Base-by-base conservation (phyloP, 2,113 vertebrate genomes). In the Xiphorhynchus elegans region DNA sequence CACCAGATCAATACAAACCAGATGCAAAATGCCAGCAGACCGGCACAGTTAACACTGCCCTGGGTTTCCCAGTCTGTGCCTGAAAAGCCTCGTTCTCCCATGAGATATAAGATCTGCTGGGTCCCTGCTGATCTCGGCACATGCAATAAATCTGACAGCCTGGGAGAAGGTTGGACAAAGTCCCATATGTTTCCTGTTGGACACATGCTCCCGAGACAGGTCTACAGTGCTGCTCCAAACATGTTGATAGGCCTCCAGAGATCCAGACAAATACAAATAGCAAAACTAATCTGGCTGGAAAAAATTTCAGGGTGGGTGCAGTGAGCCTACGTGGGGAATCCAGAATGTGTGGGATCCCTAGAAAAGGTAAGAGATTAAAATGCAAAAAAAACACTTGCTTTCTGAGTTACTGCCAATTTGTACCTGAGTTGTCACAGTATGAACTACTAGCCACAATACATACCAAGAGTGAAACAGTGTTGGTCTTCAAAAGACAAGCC, bases 331-430 rank as follows among this genome's bases (percentile, higher is more conserved):
- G 31, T 17, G 53, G 18, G 47, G 47, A 68, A 81, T 68, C 31
- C 55, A 80, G 53, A 62, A 75, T 0, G 1, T 15, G 11, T 72
- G n/a, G 20, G 47, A 47, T 44, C 59, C 39, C 39, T 19, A 74
- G 50, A 62, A 84, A 90, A 52, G 3, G 0, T 31, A 78, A 77
- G 4, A 86, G 14, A 2, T 78, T 76, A 73, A 86, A 88, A 87
- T 46, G 44, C 3, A 5, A 56, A 73, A 58, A 44, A 0, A 0
- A 1, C 9, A 50, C 35, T 31, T 73, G 4, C 9, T 69, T 69
- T 84, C 39, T 28, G 13, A 49, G 40, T 12, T 42, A 16, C 20
- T 55, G 31, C 13, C 9, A 39, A 17, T 73, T 84, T 84, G n/a
- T 14, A 60, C 28, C n/a, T 60, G 40, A 76, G 42, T 53, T 87